Evolutionary conservation across 64 coral and sea anemone genomes (phyloP), one percentile per base, ranked within the genome.

Genomic region (Porites australiensis): DNA sequence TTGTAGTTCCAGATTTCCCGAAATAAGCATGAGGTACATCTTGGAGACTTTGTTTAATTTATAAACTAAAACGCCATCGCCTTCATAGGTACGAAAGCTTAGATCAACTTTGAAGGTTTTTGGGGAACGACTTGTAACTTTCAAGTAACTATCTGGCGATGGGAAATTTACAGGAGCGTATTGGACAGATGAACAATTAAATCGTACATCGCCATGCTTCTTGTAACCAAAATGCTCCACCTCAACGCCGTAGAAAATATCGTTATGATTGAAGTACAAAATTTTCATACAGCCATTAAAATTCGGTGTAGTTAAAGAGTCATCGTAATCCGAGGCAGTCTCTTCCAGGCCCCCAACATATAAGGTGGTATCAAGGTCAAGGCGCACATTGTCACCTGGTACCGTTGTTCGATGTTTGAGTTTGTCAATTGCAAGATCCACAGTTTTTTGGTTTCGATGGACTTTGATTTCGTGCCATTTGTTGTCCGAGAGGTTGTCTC

Each of bases 211-310:
- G 0, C 88, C 88, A 0, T 73, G 45, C 8, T 75, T 90, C 5
- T 84, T 75, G 46, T 88, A 94, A 44, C 88, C 61, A 6, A 21
- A 16, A 0, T 88, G 4, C 10, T 91, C 58, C n/a, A 74, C 47
- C 22, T 88, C 13, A 13, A 76, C 88, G 19, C 88, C 80, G 70
- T 87, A 74, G 2, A 96, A 62, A 16, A 98, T 88, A 60, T 98
- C 95, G 16, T 51, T 94, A 21, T 66, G 72, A 50, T 98, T 83
- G 45, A 98, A 91, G 79, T 82, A 82, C 4, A 94, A 27, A 70
- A 91, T 79, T 57, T 78, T 93, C 60, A 98, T 70, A 51, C 95
- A 98, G 12, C 95, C 95, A 62, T 76, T 83, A 43, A 98, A 98
- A 74, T 88, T 89, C 2, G 88, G 88, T 12, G 87, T 37, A 65